These are phyloP conservation scores for Amphiprion clarkii DNA, from an alignment of 2,797 vertebrate species.

Conservation along the genomic window DNA sequence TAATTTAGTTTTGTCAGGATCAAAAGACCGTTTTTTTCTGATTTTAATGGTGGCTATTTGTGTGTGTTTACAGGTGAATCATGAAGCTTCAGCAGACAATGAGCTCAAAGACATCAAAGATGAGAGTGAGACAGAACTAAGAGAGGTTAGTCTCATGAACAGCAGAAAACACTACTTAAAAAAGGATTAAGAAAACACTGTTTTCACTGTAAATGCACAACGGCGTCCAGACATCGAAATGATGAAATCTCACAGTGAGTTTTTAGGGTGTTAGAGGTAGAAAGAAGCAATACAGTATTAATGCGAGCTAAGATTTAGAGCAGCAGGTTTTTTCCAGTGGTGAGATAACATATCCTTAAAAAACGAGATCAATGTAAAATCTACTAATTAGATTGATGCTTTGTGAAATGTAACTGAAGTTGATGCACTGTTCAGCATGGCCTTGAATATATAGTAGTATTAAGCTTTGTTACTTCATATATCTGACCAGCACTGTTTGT, in stretches of 20 bases:
- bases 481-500: background rate
- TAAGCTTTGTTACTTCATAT: background rate
- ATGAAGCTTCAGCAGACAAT: conserved; percentile 27
- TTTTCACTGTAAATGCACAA: background rate
- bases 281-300: background rate
- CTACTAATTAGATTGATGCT: too few relatives aligned
- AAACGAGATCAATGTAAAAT: background rate
- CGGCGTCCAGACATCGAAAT: background rate
- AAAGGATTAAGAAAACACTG: background rate
- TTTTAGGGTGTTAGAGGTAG: background rate
- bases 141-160: conserved; percentile 38
- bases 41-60: background rate
- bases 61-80: conserved; percentile 32
- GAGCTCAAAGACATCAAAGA: conserved; percentile 26
- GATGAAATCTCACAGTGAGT: background rate
- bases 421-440: too few relatives aligned
- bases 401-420: too few relatives aligned
- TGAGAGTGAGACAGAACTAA: conserved; percentile 20
- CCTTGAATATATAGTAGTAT: too few relatives aligned
- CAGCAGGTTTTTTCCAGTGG: background rate
- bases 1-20: background rate
- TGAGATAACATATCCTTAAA: background rate
- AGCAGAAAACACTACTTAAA: background rate
- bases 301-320: background rate
- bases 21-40: background rate